Evolutionary conservation across 2,113 vertebrate species (phyloP).

Genomic region (Anarhynchus alexandrinus): DNA sequence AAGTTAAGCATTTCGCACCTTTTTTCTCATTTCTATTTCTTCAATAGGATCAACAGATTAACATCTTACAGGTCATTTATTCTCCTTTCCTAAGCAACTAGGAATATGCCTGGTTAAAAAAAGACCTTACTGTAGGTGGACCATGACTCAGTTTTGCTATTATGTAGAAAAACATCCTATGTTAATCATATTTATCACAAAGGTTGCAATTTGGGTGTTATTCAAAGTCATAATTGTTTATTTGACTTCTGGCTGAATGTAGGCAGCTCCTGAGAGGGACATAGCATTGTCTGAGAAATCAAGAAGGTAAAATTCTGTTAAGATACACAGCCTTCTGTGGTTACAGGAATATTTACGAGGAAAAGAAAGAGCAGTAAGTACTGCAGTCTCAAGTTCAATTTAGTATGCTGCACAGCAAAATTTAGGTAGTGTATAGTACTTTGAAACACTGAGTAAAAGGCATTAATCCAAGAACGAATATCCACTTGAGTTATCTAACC

Average conservation of each 20-base stretch:
- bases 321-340: not conserved
- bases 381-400: not conserved
- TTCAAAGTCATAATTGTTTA: not conserved
- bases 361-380: not conserved
- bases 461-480: not conserved
- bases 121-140: not conserved
- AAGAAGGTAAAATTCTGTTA: not conserved
- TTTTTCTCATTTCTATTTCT: not conserved
- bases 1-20: not conserved
- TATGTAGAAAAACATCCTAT: not conserved
- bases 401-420: not conserved
- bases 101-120: not conserved
- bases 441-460: not conserved
- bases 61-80: not conserved
- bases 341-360: not conserved
- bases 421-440: not conserved
- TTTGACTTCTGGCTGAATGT: not conserved
- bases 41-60: not conserved
- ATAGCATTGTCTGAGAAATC: not conserved
- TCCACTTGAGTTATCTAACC: not conserved
- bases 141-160: not conserved
- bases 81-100: not conserved
- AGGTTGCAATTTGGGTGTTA: not conserved
- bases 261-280: not conserved
- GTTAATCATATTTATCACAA: not conserved